phyloP scores from a whole-genome alignment of 2,888 invertebrate genomes.

The Mantis religiosa region DNA sequence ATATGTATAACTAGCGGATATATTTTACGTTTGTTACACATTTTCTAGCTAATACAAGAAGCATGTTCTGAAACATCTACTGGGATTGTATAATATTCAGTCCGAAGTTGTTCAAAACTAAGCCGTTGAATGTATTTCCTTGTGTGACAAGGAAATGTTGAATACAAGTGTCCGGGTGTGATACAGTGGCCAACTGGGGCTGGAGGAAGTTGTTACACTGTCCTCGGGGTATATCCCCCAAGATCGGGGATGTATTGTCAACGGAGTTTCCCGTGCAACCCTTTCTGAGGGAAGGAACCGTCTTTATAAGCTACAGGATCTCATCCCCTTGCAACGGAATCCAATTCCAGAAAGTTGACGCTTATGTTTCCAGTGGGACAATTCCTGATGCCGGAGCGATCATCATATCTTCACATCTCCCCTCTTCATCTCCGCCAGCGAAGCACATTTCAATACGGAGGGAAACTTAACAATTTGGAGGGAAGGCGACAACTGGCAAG shows the following conservation, averaged over 20 bases:
- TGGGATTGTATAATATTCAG: too few species aligned
- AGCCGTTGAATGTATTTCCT: too few species aligned
- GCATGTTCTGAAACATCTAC: too few species aligned
- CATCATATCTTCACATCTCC: not conserved
- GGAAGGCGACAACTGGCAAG: not conserved
- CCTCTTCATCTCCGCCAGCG: not conserved
- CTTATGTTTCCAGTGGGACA: conserved; percentile 8
- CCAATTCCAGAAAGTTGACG: conserved; percentile 1
- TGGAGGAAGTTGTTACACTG: not conserved
- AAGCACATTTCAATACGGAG: not conserved
- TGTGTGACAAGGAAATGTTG: not conserved
- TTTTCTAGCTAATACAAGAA: too few species aligned
- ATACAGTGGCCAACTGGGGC: not conserved
- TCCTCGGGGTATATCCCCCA: not conserved
- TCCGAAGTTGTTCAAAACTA: too few species aligned
- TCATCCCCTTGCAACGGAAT: not conserved
- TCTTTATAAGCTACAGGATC: conserved; percentile 4
- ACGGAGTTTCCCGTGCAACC: not conserved
- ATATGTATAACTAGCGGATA: too few species aligned
- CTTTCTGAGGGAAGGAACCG: not conserved
- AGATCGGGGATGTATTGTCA: not conserved
- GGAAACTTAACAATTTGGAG: not conserved
- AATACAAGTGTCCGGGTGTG: not conserved
- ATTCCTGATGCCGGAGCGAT: not conserved
- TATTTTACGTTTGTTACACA: too few species aligned